Percentiles rank a stretch among this genome's conserved stretches.
Evolutionary conservation across 2,797 vertebrate genomes (phyloP).

Genomic region (Mycteria americana): DNA sequence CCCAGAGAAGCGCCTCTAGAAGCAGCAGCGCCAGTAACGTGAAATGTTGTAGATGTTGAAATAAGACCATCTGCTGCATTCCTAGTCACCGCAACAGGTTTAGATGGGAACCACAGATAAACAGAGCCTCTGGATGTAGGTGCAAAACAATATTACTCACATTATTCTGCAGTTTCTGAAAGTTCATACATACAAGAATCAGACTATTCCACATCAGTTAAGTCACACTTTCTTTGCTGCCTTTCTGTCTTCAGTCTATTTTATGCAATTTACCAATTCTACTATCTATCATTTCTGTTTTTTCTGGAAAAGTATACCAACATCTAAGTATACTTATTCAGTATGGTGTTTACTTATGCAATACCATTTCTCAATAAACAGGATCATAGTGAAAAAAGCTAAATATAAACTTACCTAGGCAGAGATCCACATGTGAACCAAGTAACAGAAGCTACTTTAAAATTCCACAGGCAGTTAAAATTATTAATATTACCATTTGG

Average conservation of each 20-base stretch:
- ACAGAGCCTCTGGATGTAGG: background rate
- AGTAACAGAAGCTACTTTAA: background rate
- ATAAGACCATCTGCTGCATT: background rate
- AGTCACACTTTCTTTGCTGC: background rate
- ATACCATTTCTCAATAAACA: background rate
- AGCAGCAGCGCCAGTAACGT: background rate
- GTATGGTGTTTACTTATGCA: background rate
- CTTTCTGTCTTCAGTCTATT: background rate
- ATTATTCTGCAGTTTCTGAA: background rate
- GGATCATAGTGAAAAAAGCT: background rate
- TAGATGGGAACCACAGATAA: background rate
- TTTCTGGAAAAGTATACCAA: background rate
- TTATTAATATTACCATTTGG: background rate
- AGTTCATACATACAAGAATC: background rate
- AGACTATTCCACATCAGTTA: background rate
- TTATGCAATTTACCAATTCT: background rate
- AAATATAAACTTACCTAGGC: background rate
- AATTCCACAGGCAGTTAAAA: background rate
- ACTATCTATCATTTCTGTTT: background rate
- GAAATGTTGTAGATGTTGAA: background rate
- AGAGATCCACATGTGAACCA: background rate
- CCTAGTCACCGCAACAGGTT: background rate
- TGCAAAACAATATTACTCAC: background rate
- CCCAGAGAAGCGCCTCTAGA: background rate
- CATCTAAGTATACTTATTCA: background rate